Base-by-base conservation (phyloP, 2,113 vertebrate species). In the Atlantisia rogersi region DNA sequence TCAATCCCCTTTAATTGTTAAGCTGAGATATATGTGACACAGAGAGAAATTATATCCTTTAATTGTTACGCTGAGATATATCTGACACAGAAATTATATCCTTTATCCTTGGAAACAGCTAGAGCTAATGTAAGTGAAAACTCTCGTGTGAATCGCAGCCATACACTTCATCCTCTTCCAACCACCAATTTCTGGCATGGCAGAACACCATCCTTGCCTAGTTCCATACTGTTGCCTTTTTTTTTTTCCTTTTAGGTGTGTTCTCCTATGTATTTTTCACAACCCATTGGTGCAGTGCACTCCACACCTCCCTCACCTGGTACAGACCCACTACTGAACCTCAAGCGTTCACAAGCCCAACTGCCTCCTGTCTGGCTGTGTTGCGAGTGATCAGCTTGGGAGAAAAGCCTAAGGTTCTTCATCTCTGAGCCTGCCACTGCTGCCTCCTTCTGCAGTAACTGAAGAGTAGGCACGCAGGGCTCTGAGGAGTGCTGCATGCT, bases 391-490 rank as follows among this genome's bases (percentile, higher is more conserved):
- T 60, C 53, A 62, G 26, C 31, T 28, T 68, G 46, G 46, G 53
- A 42, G 56, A 73, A 39, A 7, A 15, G 12, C 4, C 28, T 29
- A 20, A 50, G 12, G 6, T 67, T 76, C 52, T 82, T 67, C 16
- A 15, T 60, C 56, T 28, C 15, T 1, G 5, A 67, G 17, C 74
- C 22, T 76, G 25, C 35, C 28, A 20, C 5, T 58, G 29, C 39
- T 32, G 28, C 18, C 31, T 52, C 12, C 2, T 62, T n/a, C 67
- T 28, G 46, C 28, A 21, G 55, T 35, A 67, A 26, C 25, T 20
- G 39, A 2, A 3, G 39, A 56, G 19, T 10, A 28, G 2, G 9
- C 8, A 11, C 28, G 12, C 3, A 5, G 1, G 10, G 4, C 6
- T 64, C 76, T 46, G 31, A 70, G 24, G 44, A 75, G 32, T 20